phyloP scores from a whole-genome alignment of 2,797 vertebrate species.

The Simalia tracyae region DNA sequence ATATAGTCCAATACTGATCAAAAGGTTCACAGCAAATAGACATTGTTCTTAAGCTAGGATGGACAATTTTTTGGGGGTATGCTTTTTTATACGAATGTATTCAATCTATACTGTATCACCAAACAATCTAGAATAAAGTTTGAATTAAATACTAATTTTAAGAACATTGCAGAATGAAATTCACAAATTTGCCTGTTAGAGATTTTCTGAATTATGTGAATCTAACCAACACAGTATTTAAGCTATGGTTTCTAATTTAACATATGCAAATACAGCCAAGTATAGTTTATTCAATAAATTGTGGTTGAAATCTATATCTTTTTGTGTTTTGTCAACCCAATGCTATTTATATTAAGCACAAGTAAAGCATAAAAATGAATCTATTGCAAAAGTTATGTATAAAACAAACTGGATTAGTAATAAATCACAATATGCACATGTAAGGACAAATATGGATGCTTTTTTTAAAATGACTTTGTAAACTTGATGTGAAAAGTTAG shows the following conservation, averaged over 20 bases:
- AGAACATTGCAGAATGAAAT: background rate
- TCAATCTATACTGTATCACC: background rate
- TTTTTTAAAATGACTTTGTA: background rate
- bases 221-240: background rate
- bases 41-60: background rate
- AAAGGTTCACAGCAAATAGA: background rate
- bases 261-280: background rate
- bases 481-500: background rate
- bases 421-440: background rate
- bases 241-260: background rate
- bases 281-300: background rate
- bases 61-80: background rate
- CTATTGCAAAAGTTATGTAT: background rate
- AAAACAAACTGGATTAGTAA: background rate
- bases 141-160: background rate
- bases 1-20: background rate
- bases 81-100: background rate
- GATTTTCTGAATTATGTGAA: background rate
- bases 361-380: background rate
- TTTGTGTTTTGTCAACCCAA: background rate
- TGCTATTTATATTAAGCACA: background rate
- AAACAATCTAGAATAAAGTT: background rate
- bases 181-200: background rate
- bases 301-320: background rate
- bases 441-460: background rate